Evolutionary conservation across 1,140 invertebrate genomes (phyloP), one percentile per base, ranked within the genome.

Genomic region (Bombus confusus): DNA sequence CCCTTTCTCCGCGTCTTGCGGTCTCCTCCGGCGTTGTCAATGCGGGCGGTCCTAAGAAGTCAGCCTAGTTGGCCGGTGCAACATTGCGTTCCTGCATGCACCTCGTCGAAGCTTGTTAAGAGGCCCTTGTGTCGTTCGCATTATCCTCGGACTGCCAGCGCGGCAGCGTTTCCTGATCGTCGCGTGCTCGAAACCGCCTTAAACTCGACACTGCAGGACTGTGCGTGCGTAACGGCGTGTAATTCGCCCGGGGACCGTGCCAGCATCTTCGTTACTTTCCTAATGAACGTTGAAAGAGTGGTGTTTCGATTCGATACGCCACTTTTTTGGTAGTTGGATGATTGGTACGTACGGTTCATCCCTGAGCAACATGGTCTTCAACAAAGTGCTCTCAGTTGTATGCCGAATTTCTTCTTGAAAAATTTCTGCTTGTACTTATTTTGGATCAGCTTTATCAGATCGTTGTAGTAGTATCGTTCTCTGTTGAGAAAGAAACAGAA

Each of bases 31-130:
- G 37, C 77, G 72, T 84, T 83, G 83, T 91, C 89, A 86, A 91
- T 88, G 88, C 88, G 89, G 88, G 89, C 89, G 89, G 89, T 91
- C 89, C 82, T 52, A 64, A 72, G 77, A 64, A 87, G 83, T 88
- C 88, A 90, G 83, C 83, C 87, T 90, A 90, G 89, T 90, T 91
- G 86, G 88, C 77, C 62, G 76, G 83, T 82, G 75, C 86, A 86
- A 80, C 88, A 87, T 89, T 85, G 87, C 84, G 88, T 87, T 90
- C 80, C 76, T 84, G 89, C 83, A 85, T 90, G 80, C 82, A 59
- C 88, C 77, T 86, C 83, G 82, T 90, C 86, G 71, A 80, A 81
- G 89, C 88, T 90, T 90, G 89, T 90, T 90, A 90, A 90, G 86
- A 83, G 80, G 37, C 86, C 80, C 88, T 83, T 88, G 89, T 90